phyloP scores from a whole-genome alignment of 1,140 invertebrate species.

The Panagrolaimus sp. region DNA sequence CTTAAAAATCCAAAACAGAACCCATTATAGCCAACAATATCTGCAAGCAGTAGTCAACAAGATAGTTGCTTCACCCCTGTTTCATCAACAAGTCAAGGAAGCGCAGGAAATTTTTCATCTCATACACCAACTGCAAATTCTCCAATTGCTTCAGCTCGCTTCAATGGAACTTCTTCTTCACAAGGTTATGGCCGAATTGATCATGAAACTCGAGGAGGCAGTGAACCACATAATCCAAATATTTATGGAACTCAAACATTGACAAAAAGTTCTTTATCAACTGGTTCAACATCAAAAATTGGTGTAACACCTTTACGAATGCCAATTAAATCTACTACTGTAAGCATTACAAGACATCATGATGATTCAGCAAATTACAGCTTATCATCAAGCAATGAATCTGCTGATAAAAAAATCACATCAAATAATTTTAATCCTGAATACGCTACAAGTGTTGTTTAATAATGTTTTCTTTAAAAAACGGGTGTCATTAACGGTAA shows the following conservation, averaged over 20 bases:
- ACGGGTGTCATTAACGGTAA: no score
- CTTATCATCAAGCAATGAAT: constrained; percentile 9
- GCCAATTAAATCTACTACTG: constrained; percentile 12
- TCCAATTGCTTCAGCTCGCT: neutral
- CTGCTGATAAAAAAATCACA: neutral
- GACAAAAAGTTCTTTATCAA: neutral
- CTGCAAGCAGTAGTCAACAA: constrained; percentile 13
- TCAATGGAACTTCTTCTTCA: neutral
- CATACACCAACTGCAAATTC: constrained; percentile 3
- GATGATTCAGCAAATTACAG: constrained; percentile 13
- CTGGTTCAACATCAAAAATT: neutral
- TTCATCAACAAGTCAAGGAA: neutral
- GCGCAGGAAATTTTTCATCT: neutral
- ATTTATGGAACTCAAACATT: neutral
- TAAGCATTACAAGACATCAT: constrained; percentile 15
- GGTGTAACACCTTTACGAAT: constrained; percentile 4
- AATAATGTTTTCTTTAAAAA: neutral
- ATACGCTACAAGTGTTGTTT: constrained; percentile 11
- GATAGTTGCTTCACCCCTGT: constrained; percentile 10
- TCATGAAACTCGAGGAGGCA: neutral
- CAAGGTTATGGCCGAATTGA: neutral
- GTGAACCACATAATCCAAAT: constrained; percentile 5
- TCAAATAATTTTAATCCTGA: neutral
- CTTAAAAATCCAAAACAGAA: neutral
- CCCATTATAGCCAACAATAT: neutral